Evolutionary conservation across 2,113 vertebrate genomes (phyloP).

Genomic region (Limnothrissa miodon): DNA sequence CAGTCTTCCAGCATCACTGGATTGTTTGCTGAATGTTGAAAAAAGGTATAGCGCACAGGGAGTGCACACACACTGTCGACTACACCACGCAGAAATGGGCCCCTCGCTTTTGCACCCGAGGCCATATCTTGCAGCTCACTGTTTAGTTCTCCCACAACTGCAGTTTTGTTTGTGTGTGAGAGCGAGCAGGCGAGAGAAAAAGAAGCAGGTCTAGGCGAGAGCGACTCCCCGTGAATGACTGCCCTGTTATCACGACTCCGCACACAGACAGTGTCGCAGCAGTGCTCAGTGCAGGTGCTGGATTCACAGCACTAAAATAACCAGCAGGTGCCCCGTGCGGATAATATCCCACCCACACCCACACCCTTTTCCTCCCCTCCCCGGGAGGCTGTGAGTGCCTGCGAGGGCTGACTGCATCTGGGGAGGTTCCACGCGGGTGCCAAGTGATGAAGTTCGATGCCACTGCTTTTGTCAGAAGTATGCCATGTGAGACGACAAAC

Average conservation of each 20-base stretch:
- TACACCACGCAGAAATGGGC: background rate
- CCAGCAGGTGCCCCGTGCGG: constrained; percentile 41
- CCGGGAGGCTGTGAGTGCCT: background rate
- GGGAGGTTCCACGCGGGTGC: background rate
- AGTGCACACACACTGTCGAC: background rate
- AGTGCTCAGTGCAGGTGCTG: constrained; percentile 47
- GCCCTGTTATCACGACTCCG: constrained; percentile 48
- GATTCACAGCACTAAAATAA: constrained; percentile 47
- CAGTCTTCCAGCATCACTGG: background rate
- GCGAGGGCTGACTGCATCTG: constrained; percentile 24
- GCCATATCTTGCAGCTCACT: constrained; percentile 8
- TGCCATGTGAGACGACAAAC: background rate
- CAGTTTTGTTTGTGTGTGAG: constrained; percentile 1
- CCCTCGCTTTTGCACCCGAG: background rate
- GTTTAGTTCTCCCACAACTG: constrained; percentile 1
- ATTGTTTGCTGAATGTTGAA: background rate
- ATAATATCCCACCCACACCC: constrained; percentile 33
- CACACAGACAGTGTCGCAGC: constrained; percentile 44
- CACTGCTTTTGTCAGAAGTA: constrained; percentile 24
- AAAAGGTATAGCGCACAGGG: background rate
- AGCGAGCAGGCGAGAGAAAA: constrained; percentile 17
- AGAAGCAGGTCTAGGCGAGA: constrained; percentile 21
- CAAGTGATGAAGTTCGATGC: constrained; percentile 39
- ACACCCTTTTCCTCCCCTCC: constrained; percentile 6
- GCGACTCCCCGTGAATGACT: constrained; percentile 41